Percentiles rank a stretch among this genome's conserved stretches.
Evolutionary conservation across 2,888 invertebrate species (phyloP).

Genomic region (Keiferia lycopersicella): DNA sequence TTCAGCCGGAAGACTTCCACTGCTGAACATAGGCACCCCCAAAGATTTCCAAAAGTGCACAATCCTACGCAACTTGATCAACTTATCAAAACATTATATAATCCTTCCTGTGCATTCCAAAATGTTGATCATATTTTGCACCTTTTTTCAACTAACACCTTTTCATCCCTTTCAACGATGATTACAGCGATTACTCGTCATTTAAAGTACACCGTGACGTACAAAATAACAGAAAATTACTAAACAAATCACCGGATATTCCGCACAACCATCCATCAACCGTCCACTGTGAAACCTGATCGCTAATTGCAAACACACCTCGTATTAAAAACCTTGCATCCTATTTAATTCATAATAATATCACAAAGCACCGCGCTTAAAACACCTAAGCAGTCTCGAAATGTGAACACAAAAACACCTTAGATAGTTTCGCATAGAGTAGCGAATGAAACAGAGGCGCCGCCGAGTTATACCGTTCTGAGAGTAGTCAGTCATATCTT

Average conservation of each 20-base stretch:
- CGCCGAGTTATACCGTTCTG: conserved; percentile 48
- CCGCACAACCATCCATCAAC: conserved; percentile 49
- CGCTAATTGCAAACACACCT: conserved; percentile 68
- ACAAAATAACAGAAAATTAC: conserved; percentile 19
- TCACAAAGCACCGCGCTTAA: conserved; percentile 42
- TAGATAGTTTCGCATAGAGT: conserved; percentile 43
- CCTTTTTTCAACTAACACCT: not conserved
- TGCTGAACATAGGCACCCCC: too few relatives aligned
- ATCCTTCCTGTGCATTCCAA: too few relatives aligned
- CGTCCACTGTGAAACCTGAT: conserved; percentile 51
- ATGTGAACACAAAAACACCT: conserved; percentile 29
- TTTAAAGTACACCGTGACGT: conserved; percentile 5
- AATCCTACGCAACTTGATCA: too few relatives aligned
- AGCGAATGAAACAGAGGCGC: conserved; percentile 44
- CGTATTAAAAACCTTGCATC: conserved; percentile 68
- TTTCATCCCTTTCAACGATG: not conserved
- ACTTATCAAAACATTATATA: too few relatives aligned
- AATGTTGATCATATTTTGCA: too few relatives aligned
- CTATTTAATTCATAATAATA: conserved; percentile 75
- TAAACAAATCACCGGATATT: conserved; percentile 26
- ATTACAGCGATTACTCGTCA: conserved; percentile 15
- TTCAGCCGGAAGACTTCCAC: too few relatives aligned
- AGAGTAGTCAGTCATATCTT: conserved; percentile 49
- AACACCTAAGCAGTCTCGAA: not conserved
- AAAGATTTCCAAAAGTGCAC: too few relatives aligned